These are phyloP conservation scores for Empidonax traillii DNA, from an alignment of 2,113 vertebrate genomes.

Conservation along the genomic window DNA sequence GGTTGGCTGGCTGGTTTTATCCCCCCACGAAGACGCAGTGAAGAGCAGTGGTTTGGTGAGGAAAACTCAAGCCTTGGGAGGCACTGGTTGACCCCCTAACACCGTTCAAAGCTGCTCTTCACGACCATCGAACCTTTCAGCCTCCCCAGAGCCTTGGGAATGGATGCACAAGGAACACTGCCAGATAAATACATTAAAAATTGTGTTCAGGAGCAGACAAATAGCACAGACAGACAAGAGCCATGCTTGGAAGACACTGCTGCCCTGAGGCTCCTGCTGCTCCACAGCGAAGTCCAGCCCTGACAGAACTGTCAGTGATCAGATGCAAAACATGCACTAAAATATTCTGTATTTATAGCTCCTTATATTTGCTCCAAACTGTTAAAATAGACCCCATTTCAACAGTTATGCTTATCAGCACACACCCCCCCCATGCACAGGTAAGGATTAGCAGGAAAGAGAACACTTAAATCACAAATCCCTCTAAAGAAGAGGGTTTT, in stretches of 20 bases:
- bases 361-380: not conserved
- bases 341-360: not conserved
- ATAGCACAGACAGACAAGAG: not conserved
- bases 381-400: not conserved
- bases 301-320: not conserved
- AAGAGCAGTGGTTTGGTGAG: accelerated
- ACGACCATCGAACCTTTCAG: not conserved
- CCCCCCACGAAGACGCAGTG: not conserved
- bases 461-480: not conserved
- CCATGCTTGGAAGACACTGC: not conserved
- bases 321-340: not conserved
- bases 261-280: not conserved
- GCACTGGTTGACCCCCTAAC: not conserved
- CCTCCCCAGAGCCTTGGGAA: not conserved
- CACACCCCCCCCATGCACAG: not conserved
- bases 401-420: not conserved
- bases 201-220: not conserved
- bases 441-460: not conserved
- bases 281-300: not conserved
- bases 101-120: not conserved
- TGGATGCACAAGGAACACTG: not conserved
- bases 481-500: not conserved
- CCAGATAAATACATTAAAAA: not conserved
- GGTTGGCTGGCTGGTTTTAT: not conserved
- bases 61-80: not conserved